These are phyloP conservation scores for Mus musculus DNA, from an alignment of 2,113 vertebrate genomes.

Conservation along the genomic window GRCm39 chrX:91996001-91996500, in stretches of 20 bases:
- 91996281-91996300: conserved; percentile 2
- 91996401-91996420: conserved; percentile 2
- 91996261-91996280: not conserved
- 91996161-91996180: not conserved
- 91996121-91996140: not conserved
- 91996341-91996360: not conserved
- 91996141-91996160: conserved; percentile 20
- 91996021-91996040: not conserved
- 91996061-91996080: not conserved
- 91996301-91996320: conserved; percentile 28
- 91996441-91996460: conserved; percentile 1
- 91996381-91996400: not conserved
- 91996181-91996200: conserved; percentile 41
- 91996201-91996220: conserved; percentile 62
- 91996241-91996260: conserved; percentile 21
- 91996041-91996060: conserved; percentile 41
- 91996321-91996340: not conserved
- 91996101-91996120: not conserved
- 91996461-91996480: conserved; percentile 48
- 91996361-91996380: conserved; percentile 22
- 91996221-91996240: not conserved
- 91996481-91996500: conserved; percentile 15
- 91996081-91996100: conserved; percentile 26
- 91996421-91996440: not conserved
- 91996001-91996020: conserved; percentile 16